Conservation (phyloP, 2,797 vertebrate species). For the Simalia tracyae region DNA sequence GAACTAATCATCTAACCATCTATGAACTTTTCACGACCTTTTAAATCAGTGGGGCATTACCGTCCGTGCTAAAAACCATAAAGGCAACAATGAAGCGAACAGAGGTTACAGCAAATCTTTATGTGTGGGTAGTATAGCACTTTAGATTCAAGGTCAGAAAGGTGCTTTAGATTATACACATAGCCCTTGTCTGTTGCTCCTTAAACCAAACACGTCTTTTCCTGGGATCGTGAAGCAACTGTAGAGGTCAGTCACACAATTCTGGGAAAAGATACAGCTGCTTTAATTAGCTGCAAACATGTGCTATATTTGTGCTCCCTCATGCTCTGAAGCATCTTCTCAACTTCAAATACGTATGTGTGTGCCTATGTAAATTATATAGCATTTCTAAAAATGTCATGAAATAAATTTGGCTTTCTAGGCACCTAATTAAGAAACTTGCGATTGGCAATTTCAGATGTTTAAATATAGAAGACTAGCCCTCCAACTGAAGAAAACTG, state of each 20-base stretch:
- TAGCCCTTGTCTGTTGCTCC: not conserved
- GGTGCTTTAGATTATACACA: not conserved
- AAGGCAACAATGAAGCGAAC: not conserved
- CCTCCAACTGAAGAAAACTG: not conserved
- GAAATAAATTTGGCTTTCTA: not conserved
- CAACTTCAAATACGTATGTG: not conserved
- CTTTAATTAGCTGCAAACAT: not conserved
- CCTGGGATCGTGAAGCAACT: not conserved
- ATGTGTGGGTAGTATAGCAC: not conserved
- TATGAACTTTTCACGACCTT: not conserved
- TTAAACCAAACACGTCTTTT: not conserved
- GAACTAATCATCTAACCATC: not conserved
- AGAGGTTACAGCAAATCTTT: not conserved
- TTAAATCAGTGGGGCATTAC: not conserved
- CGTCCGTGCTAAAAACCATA: not conserved
- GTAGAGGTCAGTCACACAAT: not conserved
- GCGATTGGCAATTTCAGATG: not conserved
- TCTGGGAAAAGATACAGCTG: not conserved
- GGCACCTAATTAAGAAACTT: not conserved
- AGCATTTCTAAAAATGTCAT: not conserved
- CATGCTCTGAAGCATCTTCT: not conserved
- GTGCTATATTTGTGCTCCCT: not conserved
- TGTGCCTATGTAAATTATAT: not conserved
- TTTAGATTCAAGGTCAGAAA: not conserved
- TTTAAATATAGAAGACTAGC: not conserved